phyloP scores from a whole-genome alignment of 2,797 vertebrate species.

The Stomatorhinus walkeri region DNA sequence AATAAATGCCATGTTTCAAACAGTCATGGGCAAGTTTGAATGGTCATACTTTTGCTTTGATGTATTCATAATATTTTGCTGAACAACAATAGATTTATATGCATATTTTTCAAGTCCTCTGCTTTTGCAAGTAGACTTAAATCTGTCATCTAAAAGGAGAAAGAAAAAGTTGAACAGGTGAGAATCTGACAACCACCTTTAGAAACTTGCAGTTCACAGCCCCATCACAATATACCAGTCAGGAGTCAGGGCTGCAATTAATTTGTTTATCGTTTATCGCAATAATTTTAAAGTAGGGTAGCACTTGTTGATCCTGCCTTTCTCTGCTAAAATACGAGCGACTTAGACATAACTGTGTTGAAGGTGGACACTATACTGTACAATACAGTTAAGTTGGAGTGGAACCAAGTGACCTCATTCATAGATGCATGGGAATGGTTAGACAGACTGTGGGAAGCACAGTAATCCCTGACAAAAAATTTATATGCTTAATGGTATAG shows the following conservation, averaged over 20 bases:
- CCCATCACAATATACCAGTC: background rate
- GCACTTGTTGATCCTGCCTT: background rate
- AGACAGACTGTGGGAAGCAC: background rate
- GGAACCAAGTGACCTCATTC: background rate
- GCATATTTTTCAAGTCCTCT: background rate
- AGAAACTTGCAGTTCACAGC: background rate
- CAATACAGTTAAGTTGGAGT: background rate
- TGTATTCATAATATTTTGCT: background rate
- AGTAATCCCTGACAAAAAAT: background rate
- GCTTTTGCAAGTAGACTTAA: background rate
- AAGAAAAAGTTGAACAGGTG: background rate
- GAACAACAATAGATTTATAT: background rate
- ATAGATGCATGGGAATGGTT: background rate
- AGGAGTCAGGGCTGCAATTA: background rate
- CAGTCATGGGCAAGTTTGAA: background rate
- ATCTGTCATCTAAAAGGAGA: background rate
- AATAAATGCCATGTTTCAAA: background rate
- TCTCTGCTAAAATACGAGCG: background rate
- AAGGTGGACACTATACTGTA: background rate
- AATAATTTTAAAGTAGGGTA: background rate
- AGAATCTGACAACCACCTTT: constrained; percentile 7
- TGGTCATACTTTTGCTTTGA: background rate
- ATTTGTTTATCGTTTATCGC: background rate
- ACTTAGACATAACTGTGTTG: background rate
- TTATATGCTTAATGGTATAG: background rate